Base-by-base conservation (phyloP, 2,113 vertebrate genomes). In the Tringa solitaria region DNA sequence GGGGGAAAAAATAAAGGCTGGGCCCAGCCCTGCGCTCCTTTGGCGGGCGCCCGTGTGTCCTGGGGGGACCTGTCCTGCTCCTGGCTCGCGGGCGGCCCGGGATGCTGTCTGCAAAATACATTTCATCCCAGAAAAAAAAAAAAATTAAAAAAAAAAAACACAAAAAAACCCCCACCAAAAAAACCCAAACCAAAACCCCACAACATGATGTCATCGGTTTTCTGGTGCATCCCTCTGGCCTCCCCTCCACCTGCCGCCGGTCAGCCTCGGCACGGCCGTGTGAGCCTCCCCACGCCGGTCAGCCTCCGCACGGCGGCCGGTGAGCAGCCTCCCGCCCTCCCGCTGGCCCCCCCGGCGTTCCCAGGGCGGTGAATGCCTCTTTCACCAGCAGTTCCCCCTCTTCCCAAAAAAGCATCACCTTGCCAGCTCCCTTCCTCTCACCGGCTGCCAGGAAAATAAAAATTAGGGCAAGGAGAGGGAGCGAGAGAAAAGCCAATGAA, bases 381-480 rank as follows among this genome's bases (percentile, higher is more conserved):
- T 91, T 95, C 75, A 84, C 37, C 54, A 94, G 77, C 75, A 79
- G 35, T 74, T 83, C 89, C 63, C 63, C 75, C 75, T 88, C 61
- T 93, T 96, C 65, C 81, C 91, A 57, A 95, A 96, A 93, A 92
- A 93, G 51, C 96, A 89, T 90, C 91, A 95, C 93, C 95, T 96
- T 91, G 95, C 87, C 95, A 92, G 85, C 84, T 96, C 76, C 57
- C 89, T 92, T 93, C 91, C 93, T 93, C 85, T 56, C 54, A 9
- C 65, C 51, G 68, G 73, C 88, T 95, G 97, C 97, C 96, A 96
- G 92, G 96, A 96, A 97, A 94, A 87, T 83, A 84, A 91, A 90
- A 95, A 95, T 70, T 94, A 94, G 96, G 95, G 80, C 83, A 93
- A 84, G 90, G 87, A 93, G 48, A 87, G 85, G 85, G 93, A 94